Conservation (phyloP, 2,113 vertebrate species). For the Bettongia penicillata region DNA sequence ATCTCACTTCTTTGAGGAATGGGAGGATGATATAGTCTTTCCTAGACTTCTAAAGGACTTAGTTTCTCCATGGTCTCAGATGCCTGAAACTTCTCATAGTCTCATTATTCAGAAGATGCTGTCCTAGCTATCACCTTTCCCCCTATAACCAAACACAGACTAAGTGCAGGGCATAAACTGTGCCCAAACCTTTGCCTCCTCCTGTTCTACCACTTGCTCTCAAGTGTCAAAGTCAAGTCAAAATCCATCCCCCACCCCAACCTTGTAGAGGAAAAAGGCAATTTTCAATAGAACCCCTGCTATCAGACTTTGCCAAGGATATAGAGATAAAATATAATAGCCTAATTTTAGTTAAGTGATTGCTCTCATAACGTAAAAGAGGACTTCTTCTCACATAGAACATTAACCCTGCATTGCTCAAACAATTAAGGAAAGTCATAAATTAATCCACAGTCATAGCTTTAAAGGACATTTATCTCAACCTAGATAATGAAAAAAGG, state of each 20-base stretch:
- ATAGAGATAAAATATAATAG: constrained; percentile 79
- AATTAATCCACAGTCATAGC: constrained; percentile 73
- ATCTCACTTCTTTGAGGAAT: not conserved
- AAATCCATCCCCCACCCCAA: constrained; percentile 55
- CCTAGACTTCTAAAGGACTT: not conserved
- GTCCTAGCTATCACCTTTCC: not conserved
- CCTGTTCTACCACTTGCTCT: constrained; percentile 5
- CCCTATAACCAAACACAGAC: not conserved
- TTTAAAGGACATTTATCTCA: constrained; percentile 59
- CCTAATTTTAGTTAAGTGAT: constrained; percentile 75
- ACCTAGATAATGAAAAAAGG: constrained; percentile 38
- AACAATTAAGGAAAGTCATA: constrained; percentile 78
- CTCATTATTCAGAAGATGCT: not conserved
- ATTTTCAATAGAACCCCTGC: constrained; percentile 66
- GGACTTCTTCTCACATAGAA: constrained; percentile 73
- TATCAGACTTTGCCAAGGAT: constrained; percentile 61
- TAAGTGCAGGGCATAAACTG: not conserved
- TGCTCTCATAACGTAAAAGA: constrained; percentile 77
- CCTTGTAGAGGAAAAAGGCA: constrained; percentile 51
- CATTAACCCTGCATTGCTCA: constrained; percentile 74
- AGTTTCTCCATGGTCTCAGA: not conserved
- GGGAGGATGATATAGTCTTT: not conserved
- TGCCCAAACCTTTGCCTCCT: constrained; percentile 25
- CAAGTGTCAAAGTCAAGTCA: constrained; percentile 63
- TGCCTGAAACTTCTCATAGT: not conserved